Percentiles rank a stretch among this genome's conserved stretches.
Evolutionary conservation across 2,113 vertebrate species (phyloP).

Genomic region (Phyllostomus hastatus): DNA sequence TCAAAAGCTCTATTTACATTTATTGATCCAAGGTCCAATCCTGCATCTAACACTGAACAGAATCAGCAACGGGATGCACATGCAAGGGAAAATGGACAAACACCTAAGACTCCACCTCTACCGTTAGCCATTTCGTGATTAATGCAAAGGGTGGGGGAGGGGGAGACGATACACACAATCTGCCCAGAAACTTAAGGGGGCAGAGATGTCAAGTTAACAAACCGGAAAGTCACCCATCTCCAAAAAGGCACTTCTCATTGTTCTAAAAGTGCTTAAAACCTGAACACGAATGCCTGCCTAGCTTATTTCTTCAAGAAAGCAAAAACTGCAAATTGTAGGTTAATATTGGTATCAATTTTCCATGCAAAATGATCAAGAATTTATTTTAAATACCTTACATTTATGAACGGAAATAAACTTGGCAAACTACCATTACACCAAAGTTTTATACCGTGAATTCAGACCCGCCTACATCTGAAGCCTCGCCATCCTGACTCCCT

Average conservation of each 20-base stretch:
- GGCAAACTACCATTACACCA: background rate
- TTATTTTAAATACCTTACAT: background rate
- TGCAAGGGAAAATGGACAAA: background rate
- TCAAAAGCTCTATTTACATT: constrained; percentile 71
- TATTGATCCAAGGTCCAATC: constrained; percentile 5
- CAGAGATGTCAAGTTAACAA: background rate
- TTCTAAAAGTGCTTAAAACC: constrained; percentile 54
- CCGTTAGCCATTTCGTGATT: background rate
- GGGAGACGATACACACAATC: background rate
- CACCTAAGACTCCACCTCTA: background rate
- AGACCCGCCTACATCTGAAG: background rate
- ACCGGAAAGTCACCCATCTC: constrained; percentile 4
- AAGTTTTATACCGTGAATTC: background rate
- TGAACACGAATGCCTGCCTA: background rate
- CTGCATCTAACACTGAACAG: background rate
- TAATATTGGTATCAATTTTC: background rate
- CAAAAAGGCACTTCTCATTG: constrained; percentile 48
- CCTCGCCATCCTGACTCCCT: background rate
- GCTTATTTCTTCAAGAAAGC: constrained; percentile 6
- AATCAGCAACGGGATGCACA: background rate
- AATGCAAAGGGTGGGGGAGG: background rate
- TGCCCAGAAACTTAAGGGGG: background rate
- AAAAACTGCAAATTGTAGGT: background rate
- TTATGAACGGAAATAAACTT: background rate
- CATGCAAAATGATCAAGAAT: background rate